phyloP scores from a whole-genome alignment of 2,888 invertebrate genomes.

The Agonopterix arenella region DNA sequence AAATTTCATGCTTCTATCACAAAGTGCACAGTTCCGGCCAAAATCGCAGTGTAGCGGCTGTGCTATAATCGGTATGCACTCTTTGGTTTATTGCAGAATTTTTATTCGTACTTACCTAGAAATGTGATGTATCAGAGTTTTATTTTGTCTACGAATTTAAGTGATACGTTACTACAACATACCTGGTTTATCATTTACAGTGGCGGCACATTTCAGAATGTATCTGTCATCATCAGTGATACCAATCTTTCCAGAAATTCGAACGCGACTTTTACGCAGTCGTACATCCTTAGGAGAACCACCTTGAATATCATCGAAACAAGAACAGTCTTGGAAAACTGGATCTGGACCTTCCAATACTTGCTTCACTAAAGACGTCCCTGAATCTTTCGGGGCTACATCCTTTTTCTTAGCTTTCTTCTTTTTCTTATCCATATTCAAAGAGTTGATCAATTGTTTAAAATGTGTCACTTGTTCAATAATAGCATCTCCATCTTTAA shows the following conservation, averaged over 20 bases:
- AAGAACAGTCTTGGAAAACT: background rate
- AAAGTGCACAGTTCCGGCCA: no score
- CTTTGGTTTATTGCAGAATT: no score
- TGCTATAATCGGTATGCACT: no score
- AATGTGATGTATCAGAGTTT: no score
- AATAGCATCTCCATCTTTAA: constrained; percentile 31
- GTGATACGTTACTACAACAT: constrained; percentile 22
- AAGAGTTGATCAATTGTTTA: constrained; percentile 32
- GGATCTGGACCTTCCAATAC: constrained; percentile 5
- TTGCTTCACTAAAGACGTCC: constrained; percentile 5
- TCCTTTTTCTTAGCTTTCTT: constrained; percentile 14
- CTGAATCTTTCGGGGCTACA: background rate
- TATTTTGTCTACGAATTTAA: background rate
- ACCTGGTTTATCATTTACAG: constrained; percentile 40
- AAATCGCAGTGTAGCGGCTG: no score
- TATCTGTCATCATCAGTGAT: constrained; percentile 46
- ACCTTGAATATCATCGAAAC: background rate
- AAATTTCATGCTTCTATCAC: no score
- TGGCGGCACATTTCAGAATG: constrained; percentile 50
- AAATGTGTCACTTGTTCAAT: constrained; percentile 24
- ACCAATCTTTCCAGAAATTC: constrained; percentile 50
- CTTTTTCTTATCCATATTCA: constrained; percentile 47
- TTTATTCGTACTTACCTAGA: no score
- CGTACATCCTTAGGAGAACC: constrained; percentile 7
- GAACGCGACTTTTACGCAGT: constrained; percentile 32